Evolutionary conservation across 2,113 vertebrate genomes (phyloP), one percentile per base, ranked within the genome.

Genomic region (Callopanchax toddi): DNA sequence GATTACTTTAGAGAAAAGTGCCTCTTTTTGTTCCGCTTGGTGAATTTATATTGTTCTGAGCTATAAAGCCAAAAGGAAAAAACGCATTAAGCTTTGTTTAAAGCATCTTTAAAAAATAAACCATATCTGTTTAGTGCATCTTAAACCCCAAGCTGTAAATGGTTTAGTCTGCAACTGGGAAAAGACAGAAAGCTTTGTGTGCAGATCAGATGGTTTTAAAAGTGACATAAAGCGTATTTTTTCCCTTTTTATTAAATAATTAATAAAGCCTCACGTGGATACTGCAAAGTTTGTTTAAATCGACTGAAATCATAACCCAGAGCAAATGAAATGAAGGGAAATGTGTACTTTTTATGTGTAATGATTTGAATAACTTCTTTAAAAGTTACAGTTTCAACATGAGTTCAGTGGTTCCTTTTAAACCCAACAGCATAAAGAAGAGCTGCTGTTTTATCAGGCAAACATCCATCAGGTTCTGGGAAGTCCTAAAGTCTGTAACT

Each of bases 1-100:
- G 10, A 42, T 18, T 48, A n/a, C 20, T 18, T 54, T 26, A 5
- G 29, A 34, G 32, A 8, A 71, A 81, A 51, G 32, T 50, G 42
- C 29, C 20, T 29, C 32, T 40, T 66, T 62, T 53, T 18, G 13
- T 23, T 45, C 20, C n/a, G 50, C 34, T 55, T n/a, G 48, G 9
- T 23, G 6, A 43, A 44, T 21, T 36, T 13, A 21, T 29, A 3
- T 3, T 2, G 20, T 11, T 18, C 1, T 59, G n/a, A 5, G 18
- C 11, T 42, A 1, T 25, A 12, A 48, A 16, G 17, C 9, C 4
- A 36, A 23, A 18, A 43, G 37, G 34, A 51, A 20, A 25, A 40
- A 18, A 46, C 3, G 12, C 17, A 20, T 7, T 37, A 13, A 42
- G 23, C 6, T 29, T 40, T 21, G 22, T 39, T 56, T 23, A 8